Evolutionary conservation across 2,113 vertebrate species (phyloP).

Genomic region (Lepisosteus osseus): DNA sequence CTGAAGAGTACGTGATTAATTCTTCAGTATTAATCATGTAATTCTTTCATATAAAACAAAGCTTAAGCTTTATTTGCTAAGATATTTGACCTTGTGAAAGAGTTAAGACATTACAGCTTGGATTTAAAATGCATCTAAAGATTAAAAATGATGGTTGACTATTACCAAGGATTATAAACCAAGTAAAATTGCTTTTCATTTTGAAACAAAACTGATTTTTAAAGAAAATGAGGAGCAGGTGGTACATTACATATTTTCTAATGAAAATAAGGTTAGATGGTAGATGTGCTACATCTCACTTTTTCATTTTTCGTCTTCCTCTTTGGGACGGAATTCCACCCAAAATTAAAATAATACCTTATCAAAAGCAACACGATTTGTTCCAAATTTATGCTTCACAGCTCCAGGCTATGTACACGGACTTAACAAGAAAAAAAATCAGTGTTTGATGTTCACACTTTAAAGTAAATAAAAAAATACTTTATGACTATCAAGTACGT

Average conservation of each 20-base stretch:
- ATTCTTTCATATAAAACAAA: slow-evolving; percentile 84
- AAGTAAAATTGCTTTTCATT: slow-evolving; percentile 79
- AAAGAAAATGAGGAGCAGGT: slow-evolving; percentile 63
- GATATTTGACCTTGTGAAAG: slow-evolving; percentile 77
- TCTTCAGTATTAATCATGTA: slow-evolving; percentile 80
- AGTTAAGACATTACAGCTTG: slow-evolving; percentile 78
- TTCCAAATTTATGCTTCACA: slow-evolving; percentile 68
- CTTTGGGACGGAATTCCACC: slow-evolving; percentile 39
- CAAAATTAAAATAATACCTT: slow-evolving; percentile 74
- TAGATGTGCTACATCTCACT: slow-evolving; percentile 37
- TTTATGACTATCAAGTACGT: slow-evolving; percentile 74
- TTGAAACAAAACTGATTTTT: slow-evolving; percentile 71
- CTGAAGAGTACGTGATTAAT: slow-evolving; percentile 79
- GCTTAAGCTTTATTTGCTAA: slow-evolving; percentile 78
- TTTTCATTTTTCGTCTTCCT: slow-evolving; percentile 36
- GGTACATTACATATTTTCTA: slow-evolving; percentile 53
- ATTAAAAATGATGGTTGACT: slow-evolving; percentile 79
- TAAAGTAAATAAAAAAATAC: slow-evolving; percentile 64
- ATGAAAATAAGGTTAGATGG: slow-evolving; percentile 40
- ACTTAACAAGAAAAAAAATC: slow-evolving; percentile 52
- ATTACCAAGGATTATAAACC: slow-evolving; percentile 75
- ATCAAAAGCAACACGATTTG: slow-evolving; percentile 70
- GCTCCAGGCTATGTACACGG: slow-evolving; percentile 63
- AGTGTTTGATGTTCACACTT: slow-evolving; percentile 69
- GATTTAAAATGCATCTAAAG: slow-evolving; percentile 82